A percentile compares a stretch with the other conserved stretches of the same genome.
phyloP scores from a whole-genome alignment of 2,888 invertebrate genomes.

The Hyposoter dolosus region DNA sequence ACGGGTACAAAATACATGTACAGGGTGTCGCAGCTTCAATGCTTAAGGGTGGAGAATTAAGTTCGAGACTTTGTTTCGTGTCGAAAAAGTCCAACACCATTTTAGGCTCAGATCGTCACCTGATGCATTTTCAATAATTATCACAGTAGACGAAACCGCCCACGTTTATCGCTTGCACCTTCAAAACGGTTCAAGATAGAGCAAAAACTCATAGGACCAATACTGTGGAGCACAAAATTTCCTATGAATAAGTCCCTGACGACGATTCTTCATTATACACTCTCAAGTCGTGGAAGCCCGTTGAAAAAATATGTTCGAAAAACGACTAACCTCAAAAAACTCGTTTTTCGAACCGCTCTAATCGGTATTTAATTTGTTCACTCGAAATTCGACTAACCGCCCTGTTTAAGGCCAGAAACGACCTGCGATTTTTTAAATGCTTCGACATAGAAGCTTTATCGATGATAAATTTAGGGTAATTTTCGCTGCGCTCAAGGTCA shows the following conservation, averaged over 20 bases:
- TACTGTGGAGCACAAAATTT: not conserved
- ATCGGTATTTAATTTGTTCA: not conserved
- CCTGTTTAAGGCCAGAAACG: too few relatives aligned
- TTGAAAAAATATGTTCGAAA: not conserved
- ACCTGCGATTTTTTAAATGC: too few relatives aligned
- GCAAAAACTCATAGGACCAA: not conserved
- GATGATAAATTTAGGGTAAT: too few relatives aligned
- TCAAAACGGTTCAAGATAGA: not conserved
- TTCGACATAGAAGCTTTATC: too few relatives aligned
- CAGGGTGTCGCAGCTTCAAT: slow-evolving; percentile 12
- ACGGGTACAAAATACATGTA: slow-evolving; percentile 51
- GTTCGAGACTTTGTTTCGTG: not conserved
- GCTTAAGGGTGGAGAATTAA: not conserved
- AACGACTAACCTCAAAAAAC: not conserved
- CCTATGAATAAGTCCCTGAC: not conserved
- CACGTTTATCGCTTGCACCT: not conserved
- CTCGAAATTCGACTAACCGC: not conserved
- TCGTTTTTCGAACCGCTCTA: not conserved
- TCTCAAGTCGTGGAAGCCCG: not conserved
- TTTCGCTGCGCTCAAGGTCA: too few relatives aligned
- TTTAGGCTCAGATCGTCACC: not conserved
- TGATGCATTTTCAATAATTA: not conserved
- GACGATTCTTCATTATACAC: not conserved
- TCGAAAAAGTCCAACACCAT: not conserved
- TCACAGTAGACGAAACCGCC: not conserved